Base-by-base conservation (phyloP, 1,140 invertebrate species). In the Drosophila nigrodunni region DNA sequence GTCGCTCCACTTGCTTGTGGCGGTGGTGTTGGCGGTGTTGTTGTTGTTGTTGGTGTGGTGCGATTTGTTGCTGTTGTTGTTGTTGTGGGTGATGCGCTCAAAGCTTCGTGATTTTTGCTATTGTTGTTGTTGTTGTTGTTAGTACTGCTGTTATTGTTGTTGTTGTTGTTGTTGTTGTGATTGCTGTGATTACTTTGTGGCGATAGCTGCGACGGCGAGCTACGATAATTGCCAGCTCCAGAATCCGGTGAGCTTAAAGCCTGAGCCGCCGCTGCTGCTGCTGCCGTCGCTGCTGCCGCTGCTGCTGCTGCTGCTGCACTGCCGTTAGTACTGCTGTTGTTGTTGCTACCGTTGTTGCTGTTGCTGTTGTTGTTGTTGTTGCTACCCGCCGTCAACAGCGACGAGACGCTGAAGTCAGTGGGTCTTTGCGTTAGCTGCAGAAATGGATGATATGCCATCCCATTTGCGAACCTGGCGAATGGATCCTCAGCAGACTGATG, bases 401-500 rank as follows among this genome's bases (percentile, higher is more conserved):
- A 97, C 82, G 96, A 97, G 78, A 98, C 96, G 94, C 96, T 97
- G 94, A 98, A 98, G 94, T 98, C 97, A 88, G 97, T 97, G 92
- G 97, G 97, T 93, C 96, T 94, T 89, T 89, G 90, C 96, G 94
- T 94, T 93, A 95, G 93, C 93, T 95, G 95, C 93, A 95, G 93
- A 93, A 94, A 94, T 78, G 95, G 95, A 93, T 95, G 95, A 93
- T 95, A 95, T 92, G 95, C 95, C 94, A 95, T 95, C 93, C 93
- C 93, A 93, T 94, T 94, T 80, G 92, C 92, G 75, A 93, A 94
- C 93, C 94, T 94, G 92, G 93, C 93, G 93, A 93, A 94, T 93
- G 92, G 93, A 94, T 94, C 94, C 93, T 94, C 94, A 93, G 94
- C 94, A 93, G 94, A 94, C 94, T 94, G 94, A 93, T 94, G 94